Evolutionary conservation across 2,113 vertebrate genomes (phyloP).

Genomic region (Syrmaticus mikado): DNA sequence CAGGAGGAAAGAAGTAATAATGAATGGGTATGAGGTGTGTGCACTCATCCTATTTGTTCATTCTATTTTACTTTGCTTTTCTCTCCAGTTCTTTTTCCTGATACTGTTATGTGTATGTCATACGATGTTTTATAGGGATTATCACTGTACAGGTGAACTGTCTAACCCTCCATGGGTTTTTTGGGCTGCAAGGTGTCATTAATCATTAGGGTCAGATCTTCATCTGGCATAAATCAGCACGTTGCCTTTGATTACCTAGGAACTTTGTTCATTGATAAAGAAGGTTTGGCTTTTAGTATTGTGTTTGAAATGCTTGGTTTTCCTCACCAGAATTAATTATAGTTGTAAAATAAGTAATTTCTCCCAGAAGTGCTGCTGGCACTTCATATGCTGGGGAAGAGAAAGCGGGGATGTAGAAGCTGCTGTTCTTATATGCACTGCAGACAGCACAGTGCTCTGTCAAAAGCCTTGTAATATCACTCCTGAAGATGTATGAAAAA

Average conservation of each 20-base stretch:
- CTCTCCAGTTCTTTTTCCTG: not conserved
- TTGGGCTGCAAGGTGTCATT: conserved; percentile 16
- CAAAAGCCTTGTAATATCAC: conserved; percentile 40
- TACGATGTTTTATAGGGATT: not conserved
- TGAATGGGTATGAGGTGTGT: not conserved
- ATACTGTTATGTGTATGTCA: not conserved
- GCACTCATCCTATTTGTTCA: not conserved
- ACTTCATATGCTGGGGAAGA: not conserved
- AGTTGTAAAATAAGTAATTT: conserved; percentile 62
- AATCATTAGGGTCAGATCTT: not conserved
- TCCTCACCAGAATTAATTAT: conserved; percentile 35
- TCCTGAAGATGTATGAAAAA: conserved; percentile 43
- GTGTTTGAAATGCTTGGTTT: conserved; percentile 21
- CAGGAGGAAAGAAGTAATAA: not conserved
- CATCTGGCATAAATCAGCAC: not conserved
- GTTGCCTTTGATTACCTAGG: not conserved
- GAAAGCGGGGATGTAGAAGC: conserved; percentile 4
- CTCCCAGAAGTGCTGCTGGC: conserved; percentile 51
- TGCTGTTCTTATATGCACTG: not conserved
- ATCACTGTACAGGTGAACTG: not conserved
- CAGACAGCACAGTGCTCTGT: conserved; percentile 17
- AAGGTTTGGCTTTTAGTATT: not conserved
- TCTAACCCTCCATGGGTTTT: not conserved
- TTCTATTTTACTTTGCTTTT: not conserved
- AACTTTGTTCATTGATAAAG: not conserved